Evolutionary conservation across 2,797 vertebrate genomes (phyloP).

Genomic region (Calcarius lapponicus): DNA sequence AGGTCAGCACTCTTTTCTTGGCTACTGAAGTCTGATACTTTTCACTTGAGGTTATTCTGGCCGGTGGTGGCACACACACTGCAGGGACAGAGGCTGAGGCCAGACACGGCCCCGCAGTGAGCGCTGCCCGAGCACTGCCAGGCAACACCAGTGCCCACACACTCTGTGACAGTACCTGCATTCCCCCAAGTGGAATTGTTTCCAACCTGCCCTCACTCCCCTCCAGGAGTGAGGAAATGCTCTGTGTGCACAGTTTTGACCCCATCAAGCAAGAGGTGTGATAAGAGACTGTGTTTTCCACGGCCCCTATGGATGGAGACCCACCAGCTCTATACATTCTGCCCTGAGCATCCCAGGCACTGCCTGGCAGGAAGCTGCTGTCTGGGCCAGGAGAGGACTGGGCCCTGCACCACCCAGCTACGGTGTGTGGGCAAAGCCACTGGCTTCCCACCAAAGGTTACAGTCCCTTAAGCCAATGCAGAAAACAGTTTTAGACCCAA

Average conservation of each 20-base stretch:
- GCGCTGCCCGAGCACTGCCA: not conserved
- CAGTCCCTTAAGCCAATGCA: not conserved
- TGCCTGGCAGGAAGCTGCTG: not conserved
- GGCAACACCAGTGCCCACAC: not conserved
- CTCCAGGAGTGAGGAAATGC: not conserved
- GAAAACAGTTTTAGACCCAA: not conserved
- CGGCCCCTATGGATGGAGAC: accelerated
- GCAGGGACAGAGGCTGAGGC: not conserved
- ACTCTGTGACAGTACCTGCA: not conserved
- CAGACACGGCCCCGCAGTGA: not conserved
- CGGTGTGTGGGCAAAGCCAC: not conserved
- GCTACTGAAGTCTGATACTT: conserved; percentile 63
- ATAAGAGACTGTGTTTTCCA: not conserved
- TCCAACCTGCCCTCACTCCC: not conserved
- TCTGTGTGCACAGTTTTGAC: not conserved
- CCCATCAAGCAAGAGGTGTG: not conserved
- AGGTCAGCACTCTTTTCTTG: conserved; percentile 75
- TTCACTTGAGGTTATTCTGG: conserved; percentile 26
- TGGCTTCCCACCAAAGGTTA: not conserved
- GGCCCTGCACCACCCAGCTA: not conserved
- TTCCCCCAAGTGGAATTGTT: accelerated
- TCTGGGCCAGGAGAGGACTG: not conserved
- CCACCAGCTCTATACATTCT: not conserved
- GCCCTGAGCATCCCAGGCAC: not conserved
- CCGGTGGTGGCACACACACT: not conserved